Base-by-base conservation (phyloP, 1,140 invertebrate genomes). In the Formica selysi region DNA sequence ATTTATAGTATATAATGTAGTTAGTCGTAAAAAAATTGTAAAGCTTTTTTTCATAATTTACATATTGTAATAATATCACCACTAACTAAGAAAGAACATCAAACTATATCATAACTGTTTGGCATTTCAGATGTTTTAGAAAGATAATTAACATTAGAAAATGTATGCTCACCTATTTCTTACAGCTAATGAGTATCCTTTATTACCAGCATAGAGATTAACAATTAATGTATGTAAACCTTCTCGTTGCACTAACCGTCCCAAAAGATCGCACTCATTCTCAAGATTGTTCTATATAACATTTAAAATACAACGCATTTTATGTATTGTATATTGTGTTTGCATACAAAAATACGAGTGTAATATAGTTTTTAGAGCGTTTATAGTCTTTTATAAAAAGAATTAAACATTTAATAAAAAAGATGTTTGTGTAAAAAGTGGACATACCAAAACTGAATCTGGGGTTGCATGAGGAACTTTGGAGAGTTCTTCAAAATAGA, bases 121-220 rank as follows among this genome's bases (percentile, higher is more conserved):
- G 26, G 29, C 22, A 51, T 65, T 85, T 38, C 36, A 32, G 19
- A 57, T 38, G 32, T 61, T 48, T 80, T 7, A 61, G 48, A 59
- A 54, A 36, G 13, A 61, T 73, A 62, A 67, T 54, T 29, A 19
- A 48, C 4, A 38, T 85, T 57, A 13, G 0, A 48, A 54, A 71
- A 70, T 32, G 32, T 32, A 32, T 83, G 64, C 88, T 91, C 92
- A 93, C 94, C 92, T 94, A 92, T 93, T 94, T 89, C 97, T 96
- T 90, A 98, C 95, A 93, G 97, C 97, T 93, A 99, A 95, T 88
- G 98, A 98, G 95, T 98, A 99, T 91, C 98, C 98, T 95, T 98
- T 98, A 95, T 98, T 98, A 59, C 97, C 98, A 84, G 98, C 97
- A 96, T 98, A 98, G 88, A 99, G 95, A 95, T 98, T 99, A 85